Percentiles rank a stretch among this genome's conserved stretches.
These are phyloP conservation scores for Pterobdella sp. DNA, from an alignment of 2,888 invertebrate genomes.

Conservation along the genomic window DNA sequence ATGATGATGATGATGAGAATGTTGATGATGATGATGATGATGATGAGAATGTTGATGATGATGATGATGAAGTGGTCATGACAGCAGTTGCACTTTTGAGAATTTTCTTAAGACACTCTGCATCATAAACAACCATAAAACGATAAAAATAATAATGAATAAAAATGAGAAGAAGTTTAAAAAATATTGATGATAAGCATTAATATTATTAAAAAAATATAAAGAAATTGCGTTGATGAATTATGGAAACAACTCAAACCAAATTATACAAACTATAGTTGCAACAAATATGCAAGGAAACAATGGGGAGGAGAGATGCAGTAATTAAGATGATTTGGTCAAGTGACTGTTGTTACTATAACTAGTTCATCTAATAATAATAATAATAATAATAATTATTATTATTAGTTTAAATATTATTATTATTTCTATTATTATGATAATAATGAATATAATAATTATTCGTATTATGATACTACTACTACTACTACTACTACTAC, in stretches of 20 bases:
- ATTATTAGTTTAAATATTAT: not conserved
- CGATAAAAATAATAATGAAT: too few species aligned
- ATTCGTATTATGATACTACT: not conserved
- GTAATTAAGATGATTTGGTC: not conserved
- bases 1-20: conserved; percentile 24
- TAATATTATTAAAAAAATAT: too few species aligned
- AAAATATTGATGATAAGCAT: too few species aligned
- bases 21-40: conserved; percentile 10
- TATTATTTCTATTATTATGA: not conserved
- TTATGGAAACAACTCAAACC: too few species aligned
- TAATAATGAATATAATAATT: not conserved
- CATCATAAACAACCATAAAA: too few species aligned
- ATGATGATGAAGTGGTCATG: too few species aligned
- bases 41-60: too few species aligned
- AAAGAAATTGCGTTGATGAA: too few species aligned
- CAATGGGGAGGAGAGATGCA: not conserved
- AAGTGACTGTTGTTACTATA: not conserved
- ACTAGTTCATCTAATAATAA: not conserved
- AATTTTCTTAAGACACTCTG: too few species aligned
- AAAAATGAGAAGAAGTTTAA: too few species aligned
- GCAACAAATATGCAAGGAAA: not conserved
- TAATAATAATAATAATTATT: conserved; percentile 8
- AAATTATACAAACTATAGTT: too few species aligned
- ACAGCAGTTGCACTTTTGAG: too few species aligned
- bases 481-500: not conserved